phyloP scores from a whole-genome alignment of 2,797 vertebrate species.

The Benthosema pterotum region DNA sequence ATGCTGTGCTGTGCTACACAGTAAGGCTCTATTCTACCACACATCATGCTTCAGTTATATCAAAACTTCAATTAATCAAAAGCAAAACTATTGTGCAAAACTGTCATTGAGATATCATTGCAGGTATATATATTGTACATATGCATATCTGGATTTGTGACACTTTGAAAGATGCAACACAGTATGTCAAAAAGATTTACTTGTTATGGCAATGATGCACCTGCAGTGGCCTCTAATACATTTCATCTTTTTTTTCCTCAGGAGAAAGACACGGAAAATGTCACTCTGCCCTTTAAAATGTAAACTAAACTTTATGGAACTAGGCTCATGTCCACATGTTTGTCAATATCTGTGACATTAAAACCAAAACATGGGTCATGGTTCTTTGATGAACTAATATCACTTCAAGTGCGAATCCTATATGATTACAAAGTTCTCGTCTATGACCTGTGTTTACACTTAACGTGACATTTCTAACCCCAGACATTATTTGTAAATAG shows the following conservation, averaged over 20 bases:
- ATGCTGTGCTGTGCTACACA: slow-evolving; percentile 41
- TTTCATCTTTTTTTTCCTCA: background rate
- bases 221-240: background rate
- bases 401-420: slow-evolving; percentile 2
- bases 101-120: too few species aligned
- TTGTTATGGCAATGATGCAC: background rate
- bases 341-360: too few species aligned
- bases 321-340: too few species aligned
- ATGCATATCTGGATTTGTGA: too few species aligned
- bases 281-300: too few species aligned
- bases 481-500: background rate
- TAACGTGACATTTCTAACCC: background rate
- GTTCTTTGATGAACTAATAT: slow-evolving; percentile 35
- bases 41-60: slow-evolving; percentile 1
- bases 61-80: background rate
- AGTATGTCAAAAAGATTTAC: background rate
- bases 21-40: slow-evolving; percentile 16
- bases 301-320: too few species aligned
- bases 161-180: too few species aligned
- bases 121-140: too few species aligned
- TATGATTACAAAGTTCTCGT: slow-evolving; percentile 25
- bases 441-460: slow-evolving; percentile 52
- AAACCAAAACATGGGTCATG: background rate
- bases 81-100: background rate
- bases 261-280: too few species aligned